Percentiles rank a stretch among this genome's conserved stretches.
Conservation (phyloP, 1,140 invertebrate species). For the Cydia fagiglandana region DNA sequence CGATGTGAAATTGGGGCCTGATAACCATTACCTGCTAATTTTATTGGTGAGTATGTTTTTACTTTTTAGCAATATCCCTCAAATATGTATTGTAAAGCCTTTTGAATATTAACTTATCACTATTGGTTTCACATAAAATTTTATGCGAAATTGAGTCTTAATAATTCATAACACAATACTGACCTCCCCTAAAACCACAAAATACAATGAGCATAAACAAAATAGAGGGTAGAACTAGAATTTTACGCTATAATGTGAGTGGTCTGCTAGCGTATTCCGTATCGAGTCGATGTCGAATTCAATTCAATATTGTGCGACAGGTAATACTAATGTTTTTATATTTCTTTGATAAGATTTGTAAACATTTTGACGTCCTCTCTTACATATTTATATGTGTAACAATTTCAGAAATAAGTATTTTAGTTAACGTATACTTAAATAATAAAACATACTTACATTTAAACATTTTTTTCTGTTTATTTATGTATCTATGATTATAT, state of each 20-base stretch:
- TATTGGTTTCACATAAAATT: slow-evolving; percentile 40
- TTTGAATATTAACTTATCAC: background rate
- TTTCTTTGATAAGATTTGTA: too few species aligned
- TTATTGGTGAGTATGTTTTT: too few species aligned
- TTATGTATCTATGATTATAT: too few species aligned
- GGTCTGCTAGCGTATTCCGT: slow-evolving; percentile 33
- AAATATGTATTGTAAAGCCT: background rate
- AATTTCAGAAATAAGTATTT: too few species aligned
- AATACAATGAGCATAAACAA: slow-evolving; percentile 54
- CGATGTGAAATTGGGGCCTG: too few species aligned
- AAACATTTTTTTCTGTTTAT: too few species aligned
- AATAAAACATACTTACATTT: too few species aligned
- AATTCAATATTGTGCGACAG: background rate
- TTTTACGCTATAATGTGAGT: slow-evolving; percentile 66
- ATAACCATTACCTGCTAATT: too few species aligned
- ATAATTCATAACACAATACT: slow-evolving; percentile 39
- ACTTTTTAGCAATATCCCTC: background rate
- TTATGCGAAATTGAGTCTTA: slow-evolving; percentile 40
- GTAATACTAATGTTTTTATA: too few species aligned
- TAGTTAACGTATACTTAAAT: too few species aligned
- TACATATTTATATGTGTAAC: too few species aligned
- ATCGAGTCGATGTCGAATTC: slow-evolving; percentile 3
- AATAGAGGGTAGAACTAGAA: slow-evolving; percentile 56
- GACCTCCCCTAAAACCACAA: slow-evolving; percentile 49
- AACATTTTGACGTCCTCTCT: too few species aligned